Conservation (phyloP, 2,888 invertebrate species). For the Meiosimyza decipiens region DNA sequence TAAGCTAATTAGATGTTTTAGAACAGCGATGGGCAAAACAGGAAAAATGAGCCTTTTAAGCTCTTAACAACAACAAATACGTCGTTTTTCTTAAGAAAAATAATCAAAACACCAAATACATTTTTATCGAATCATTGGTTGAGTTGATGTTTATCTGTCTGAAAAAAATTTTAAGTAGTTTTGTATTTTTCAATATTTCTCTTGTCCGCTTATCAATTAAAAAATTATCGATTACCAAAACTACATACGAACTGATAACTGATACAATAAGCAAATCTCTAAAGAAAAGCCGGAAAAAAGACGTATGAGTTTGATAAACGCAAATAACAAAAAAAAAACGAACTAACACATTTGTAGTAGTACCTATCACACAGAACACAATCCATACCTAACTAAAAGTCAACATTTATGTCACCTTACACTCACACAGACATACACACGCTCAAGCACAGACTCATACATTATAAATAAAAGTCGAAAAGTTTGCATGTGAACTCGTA, state of each 20-base stretch:
- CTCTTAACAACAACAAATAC: too few species aligned
- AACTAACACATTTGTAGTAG: not conserved
- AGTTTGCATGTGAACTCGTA: constrained; percentile 43
- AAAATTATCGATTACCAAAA: too few species aligned
- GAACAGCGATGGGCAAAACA: too few species aligned
- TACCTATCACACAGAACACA: not conserved
- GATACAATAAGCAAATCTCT: not conserved
- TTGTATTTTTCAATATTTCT: too few species aligned
- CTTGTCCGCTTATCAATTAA: too few species aligned
- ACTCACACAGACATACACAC: constrained; percentile 10
- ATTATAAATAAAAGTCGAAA: constrained; percentile 45
- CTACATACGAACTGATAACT: not conserved
- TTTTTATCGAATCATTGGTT: too few species aligned
- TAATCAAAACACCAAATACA: too few species aligned
- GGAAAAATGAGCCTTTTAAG: too few species aligned
- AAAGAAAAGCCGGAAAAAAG: not conserved
- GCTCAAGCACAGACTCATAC: constrained; percentile 1
- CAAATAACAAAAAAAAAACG: not conserved
- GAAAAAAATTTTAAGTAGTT: too few species aligned
- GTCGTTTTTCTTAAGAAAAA: too few species aligned
- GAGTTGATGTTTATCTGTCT: too few species aligned
- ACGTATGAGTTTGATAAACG: constrained; percentile 28
- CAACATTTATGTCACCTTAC: constrained; percentile 29
- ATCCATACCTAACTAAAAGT: constrained; percentile 23
- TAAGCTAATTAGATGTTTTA: too few species aligned